Base-by-base conservation (phyloP, 30 jellyfish, hydroid and myxozoan genomes). In the Chironex yamaguchii region DNA sequence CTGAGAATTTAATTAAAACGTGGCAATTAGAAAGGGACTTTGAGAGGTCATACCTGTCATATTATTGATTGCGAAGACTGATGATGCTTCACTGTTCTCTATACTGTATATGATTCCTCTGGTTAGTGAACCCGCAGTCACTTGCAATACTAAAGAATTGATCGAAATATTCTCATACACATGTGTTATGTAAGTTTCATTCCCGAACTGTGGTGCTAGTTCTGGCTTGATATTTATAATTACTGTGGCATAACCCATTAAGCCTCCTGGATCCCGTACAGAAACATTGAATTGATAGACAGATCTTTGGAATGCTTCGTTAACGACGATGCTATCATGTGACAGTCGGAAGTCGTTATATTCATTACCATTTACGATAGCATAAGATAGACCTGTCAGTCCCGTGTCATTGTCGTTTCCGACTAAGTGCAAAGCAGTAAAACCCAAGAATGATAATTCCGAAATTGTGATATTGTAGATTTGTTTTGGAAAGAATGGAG, bases 101-200 rank as follows among this genome's bases (percentile, higher is more conserved):
- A 42, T 42, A 6, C 13, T 42, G 58, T 42, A 42, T 6, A 17
- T 42, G 17, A 42, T 42, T 6, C 58, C 58, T 42, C 58, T 9
- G 9, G 13, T 9, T 42, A 17, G 17, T 6, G 58, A 42, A 42
- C 58, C 58, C 9, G 97, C 97, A 20, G 88, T 62, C 33, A 79
- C 86, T 58, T 93, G 92, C 9, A 88, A 54, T 21, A 93, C 51
- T 21, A 92, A 90, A 30, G 85, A 76, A 22, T 79, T 82, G 1
- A 83, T 94, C 4, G 69, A 81, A 0, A 82, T 79, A 79, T 94
- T 92, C 50, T 93, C 98, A 30, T 85, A 88, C 12, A 93, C 90
- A 11, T 71, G 28, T 14, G 85, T 24, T 2, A 86, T 67, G 69
- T 88, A 87, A n/a, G 81, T 25, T 49, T 76, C 52, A 13, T 88